Conservation (phyloP, 1,140 invertebrate genomes). For the Solenopsis invicta region DNA sequence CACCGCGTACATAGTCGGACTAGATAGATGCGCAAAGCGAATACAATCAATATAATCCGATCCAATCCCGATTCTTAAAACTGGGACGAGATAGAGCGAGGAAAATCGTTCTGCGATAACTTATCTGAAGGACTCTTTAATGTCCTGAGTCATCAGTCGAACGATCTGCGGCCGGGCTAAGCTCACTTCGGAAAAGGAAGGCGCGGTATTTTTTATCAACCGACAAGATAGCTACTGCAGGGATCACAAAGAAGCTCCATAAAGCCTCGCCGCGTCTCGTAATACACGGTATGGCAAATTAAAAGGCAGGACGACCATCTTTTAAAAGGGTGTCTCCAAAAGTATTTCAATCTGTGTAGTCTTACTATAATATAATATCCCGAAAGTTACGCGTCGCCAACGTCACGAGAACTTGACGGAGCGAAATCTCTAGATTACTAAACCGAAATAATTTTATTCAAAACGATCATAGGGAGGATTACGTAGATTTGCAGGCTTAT, state of each 20-base stretch:
- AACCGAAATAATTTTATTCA: slow-evolving; percentile 14
- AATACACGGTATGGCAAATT: slow-evolving; percentile 36
- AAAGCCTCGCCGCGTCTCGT: slow-evolving; percentile 1
- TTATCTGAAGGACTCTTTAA: slow-evolving; percentile 69
- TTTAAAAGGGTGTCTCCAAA: background rate
- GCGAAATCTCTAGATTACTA: background rate
- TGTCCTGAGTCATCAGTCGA: slow-evolving; percentile 65
- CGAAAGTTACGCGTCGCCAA: slow-evolving; percentile 6
- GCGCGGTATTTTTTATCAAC: slow-evolving; percentile 53
- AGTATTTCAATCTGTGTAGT: background rate
- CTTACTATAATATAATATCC: background rate
- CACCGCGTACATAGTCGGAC: background rate
- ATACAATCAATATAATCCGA: slow-evolving; percentile 59
- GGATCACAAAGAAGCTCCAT: slow-evolving; percentile 32
- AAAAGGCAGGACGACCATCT: slow-evolving; percentile 17
- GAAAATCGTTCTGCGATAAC: slow-evolving; percentile 56
- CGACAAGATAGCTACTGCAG: slow-evolving; percentile 41
- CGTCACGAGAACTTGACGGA: background rate
- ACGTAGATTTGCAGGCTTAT: background rate
- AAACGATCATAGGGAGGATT: background rate
- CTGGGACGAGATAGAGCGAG: slow-evolving; percentile 42
- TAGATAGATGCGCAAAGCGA: slow-evolving; percentile 27
- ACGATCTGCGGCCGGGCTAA: slow-evolving; percentile 41
- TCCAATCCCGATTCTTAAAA: slow-evolving; percentile 45
- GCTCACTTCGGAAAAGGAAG: slow-evolving; percentile 24